These are phyloP conservation scores for Tetropium fuscum DNA, from an alignment of 2,888 invertebrate species.

Conservation along the genomic window DNA sequence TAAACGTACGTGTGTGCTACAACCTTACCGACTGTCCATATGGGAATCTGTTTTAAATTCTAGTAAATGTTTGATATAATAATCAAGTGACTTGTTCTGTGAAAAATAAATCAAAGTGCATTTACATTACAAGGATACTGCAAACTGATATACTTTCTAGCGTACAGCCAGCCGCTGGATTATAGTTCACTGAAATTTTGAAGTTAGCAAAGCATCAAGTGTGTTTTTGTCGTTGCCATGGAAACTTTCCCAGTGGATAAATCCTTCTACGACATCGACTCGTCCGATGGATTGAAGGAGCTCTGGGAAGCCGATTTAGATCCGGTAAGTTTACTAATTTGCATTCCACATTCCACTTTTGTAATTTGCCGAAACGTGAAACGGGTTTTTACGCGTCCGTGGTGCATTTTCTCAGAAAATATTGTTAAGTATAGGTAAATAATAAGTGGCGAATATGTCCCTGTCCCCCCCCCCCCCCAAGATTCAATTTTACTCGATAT, in stretches of 20 bases:
- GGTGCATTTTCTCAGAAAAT: too few relatives aligned
- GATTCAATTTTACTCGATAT: too few relatives aligned
- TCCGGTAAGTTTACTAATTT: conserved; percentile 73
- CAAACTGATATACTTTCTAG: conserved; percentile 7
- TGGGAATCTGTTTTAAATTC: conserved; percentile 13
- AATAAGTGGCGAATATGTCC: too few relatives aligned
- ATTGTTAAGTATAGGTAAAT: too few relatives aligned
- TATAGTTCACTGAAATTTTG: conserved; percentile 11
- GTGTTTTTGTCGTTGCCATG: conserved; percentile 63
- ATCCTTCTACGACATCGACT: conserved; percentile 75
- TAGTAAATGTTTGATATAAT: conserved; percentile 16
- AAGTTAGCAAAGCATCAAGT: conserved; percentile 24
- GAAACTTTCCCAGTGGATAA: conserved; percentile 72
- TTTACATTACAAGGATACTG: neutral
- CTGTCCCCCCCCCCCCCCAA: too few relatives aligned
- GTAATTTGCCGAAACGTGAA: neutral
- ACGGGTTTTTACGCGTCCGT: conserved; percentile 18
- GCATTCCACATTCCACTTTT: too few relatives aligned
- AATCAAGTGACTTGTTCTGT: conserved; percentile 23
- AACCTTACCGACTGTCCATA: conserved; percentile 13
- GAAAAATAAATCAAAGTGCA: conserved; percentile 14
- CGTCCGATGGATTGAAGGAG: conserved; percentile 79
- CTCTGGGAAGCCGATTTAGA: conserved; percentile 83
- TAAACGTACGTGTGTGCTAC: neutral
- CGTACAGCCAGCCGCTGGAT: conserved; percentile 1